Percentiles rank a stretch among this genome's conserved stretches.
phyloP scores from a whole-genome alignment of 35 echinoderm and acorn worm species.

The Patiria miniata region DNA sequence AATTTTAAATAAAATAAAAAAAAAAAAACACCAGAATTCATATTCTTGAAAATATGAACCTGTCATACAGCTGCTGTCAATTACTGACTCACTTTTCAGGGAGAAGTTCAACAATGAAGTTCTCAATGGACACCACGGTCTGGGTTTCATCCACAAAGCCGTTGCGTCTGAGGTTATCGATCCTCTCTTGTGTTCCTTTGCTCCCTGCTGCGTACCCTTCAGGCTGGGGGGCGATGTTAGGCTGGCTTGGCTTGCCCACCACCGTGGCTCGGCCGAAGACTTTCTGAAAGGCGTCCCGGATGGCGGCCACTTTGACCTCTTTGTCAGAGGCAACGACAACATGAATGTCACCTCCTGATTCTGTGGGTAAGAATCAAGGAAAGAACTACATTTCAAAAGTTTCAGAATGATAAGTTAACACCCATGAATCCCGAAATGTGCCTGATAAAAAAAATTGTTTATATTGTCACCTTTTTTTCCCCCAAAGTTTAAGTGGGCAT shows the following conservation, averaged over 20 bases:
- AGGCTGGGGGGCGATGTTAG: conserved; percentile 98
- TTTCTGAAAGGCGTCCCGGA: conserved; percentile 95
- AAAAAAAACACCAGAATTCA: too few species aligned
- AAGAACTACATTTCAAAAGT: too few species aligned
- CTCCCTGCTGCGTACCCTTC: conserved; percentile 95
- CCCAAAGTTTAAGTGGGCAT: too few species aligned
- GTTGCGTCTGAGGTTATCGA: conserved; percentile 85
- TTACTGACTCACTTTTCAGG: conserved; percentile 91
- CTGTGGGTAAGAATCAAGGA: conserved; percentile 44
- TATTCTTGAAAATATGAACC: too few species aligned
- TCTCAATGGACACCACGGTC: conserved; percentile 80
- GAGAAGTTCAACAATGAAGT: conserved; percentile 91
- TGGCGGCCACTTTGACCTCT: conserved; percentile 82
- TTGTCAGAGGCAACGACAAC: conserved; percentile 94
- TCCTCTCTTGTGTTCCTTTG: conserved; percentile 95
- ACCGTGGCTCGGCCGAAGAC: conserved; percentile 91
- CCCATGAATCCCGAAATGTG: too few species aligned
- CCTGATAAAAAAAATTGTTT: too few species aligned
- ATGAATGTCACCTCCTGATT: conserved; percentile 84
- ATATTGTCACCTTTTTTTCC: too few species aligned
- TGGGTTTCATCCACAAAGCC: conserved; percentile 82
- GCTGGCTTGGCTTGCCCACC: conserved; percentile 69
- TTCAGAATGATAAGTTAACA: too few species aligned
- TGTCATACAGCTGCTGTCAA: too few species aligned
- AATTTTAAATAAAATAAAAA: too few species aligned